Conservation (phyloP, 2,797 vertebrate genomes). For the Varecia variegata region DNA sequence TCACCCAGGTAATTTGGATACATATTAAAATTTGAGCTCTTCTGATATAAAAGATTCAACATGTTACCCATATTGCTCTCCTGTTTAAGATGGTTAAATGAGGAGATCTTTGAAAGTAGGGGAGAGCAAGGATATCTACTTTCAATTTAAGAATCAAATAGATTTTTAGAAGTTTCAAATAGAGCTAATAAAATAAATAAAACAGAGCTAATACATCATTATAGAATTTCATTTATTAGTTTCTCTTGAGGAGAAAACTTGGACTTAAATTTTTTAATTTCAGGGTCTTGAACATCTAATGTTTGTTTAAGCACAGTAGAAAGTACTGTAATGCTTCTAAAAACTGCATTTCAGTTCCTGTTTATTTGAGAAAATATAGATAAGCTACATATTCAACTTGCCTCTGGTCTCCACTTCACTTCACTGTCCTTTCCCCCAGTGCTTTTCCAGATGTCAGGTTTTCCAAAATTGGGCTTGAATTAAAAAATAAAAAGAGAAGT, state of each 20-base stretch:
- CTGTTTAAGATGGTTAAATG: constrained; percentile 3
- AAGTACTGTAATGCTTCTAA: constrained; percentile 1
- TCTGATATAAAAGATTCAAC: not conserved
- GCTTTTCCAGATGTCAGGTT: not conserved
- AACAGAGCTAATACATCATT: constrained; percentile 9
- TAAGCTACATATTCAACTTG: not conserved
- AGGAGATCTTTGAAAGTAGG: constrained; percentile 1
- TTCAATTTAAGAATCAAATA: not conserved
- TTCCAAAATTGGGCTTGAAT: constrained; percentile 31
- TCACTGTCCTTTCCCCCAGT: not conserved
- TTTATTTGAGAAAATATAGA: not conserved
- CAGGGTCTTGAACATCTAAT: not conserved
- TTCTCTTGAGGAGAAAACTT: not conserved
- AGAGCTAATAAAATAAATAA: constrained; percentile 28
- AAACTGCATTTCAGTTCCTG: not conserved
- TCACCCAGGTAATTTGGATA: not conserved
- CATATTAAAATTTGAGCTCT: constrained; percentile 12
- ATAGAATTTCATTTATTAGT: not conserved
- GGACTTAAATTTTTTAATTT: constrained; percentile 20
- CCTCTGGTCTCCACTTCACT: not conserved
- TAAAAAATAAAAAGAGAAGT: constrained; percentile 17
- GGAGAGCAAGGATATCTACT: not conserved
- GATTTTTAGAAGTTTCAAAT: constrained; percentile 14
- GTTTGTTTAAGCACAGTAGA: constrained; percentile 2
- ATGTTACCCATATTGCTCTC: not conserved